These are phyloP conservation scores for Cettia cetti DNA, from an alignment of 2,113 vertebrate species.

Conservation along the genomic window DNA sequence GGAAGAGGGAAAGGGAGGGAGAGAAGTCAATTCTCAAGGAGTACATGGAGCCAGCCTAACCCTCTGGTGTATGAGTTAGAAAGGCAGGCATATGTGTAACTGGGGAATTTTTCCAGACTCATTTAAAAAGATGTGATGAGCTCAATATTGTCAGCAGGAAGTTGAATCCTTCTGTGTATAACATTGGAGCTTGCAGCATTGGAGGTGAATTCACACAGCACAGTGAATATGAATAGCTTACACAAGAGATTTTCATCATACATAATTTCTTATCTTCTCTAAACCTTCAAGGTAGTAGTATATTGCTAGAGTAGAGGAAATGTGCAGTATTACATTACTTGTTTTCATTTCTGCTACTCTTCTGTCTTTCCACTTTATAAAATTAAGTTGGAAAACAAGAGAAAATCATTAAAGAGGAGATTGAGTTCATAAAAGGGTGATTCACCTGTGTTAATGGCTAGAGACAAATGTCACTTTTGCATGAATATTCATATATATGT, in stretches of 20 bases:
- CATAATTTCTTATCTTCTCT: not conserved
- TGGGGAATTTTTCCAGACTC: constrained; percentile 37
- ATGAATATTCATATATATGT: not conserved
- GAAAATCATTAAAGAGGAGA: not conserved
- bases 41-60: not conserved
- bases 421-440: not conserved
- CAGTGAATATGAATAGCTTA: not conserved
- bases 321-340: not conserved
- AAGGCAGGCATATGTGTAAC: not conserved
- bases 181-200: not conserved
- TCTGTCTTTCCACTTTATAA: not conserved
- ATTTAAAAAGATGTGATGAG: constrained; percentile 32
- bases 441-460: not conserved
- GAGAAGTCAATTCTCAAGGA: constrained; percentile 23
- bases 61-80: not conserved
- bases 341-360: not conserved
- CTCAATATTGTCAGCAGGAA: constrained; percentile 48
- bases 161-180: constrained; percentile 47
- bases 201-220: not conserved
- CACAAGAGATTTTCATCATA: not conserved
- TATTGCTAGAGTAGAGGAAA: not conserved
- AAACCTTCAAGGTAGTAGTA: not conserved
- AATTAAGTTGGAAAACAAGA: not conserved
- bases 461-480: not conserved
- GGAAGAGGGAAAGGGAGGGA: not conserved